These are phyloP conservation scores for Melanerpes formicivorus DNA, from an alignment of 2,113 vertebrate species.

Conservation along the genomic window DNA sequence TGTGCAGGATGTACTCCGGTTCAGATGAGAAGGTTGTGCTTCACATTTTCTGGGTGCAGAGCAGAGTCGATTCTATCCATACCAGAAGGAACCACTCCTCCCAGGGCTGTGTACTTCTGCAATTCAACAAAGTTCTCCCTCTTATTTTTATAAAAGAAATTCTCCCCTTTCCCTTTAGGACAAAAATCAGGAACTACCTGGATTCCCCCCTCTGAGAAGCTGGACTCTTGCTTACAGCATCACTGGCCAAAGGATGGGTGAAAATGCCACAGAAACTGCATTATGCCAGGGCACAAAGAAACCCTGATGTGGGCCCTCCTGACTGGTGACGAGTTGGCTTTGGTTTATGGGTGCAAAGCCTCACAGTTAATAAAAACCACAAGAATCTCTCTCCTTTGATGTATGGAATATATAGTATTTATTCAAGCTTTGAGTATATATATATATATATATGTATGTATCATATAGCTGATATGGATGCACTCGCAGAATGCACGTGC, in stretches of 20 bases:
- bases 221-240: neutral
- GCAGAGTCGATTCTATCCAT: neutral
- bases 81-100: neutral
- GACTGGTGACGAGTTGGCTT: constrained; percentile 51
- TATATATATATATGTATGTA: constrained; percentile 18
- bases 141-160: neutral
- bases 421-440: constrained; percentile 51
- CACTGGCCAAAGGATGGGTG: neutral
- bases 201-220: neutral
- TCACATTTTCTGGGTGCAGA: neutral
- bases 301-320: constrained; percentile 50
- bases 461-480: constrained; percentile 36
- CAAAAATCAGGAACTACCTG: neutral
- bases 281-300: constrained; percentile 40
- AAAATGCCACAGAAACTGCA: neutral
- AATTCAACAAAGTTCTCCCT: neutral
- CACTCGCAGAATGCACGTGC: constrained; percentile 41
- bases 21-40: neutral
- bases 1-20: neutral
- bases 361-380: constrained; percentile 67
- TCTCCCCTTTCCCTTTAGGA: neutral
- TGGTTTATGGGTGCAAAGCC: constrained; percentile 60
- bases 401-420: constrained; percentile 52
- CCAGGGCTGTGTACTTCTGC: neutral
- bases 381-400: constrained; percentile 57